Percentiles rank a stretch among this genome's conserved stretches.
phyloP scores from a whole-genome alignment of 2,888 invertebrate genomes.

The Lycia hirtaria region DNA sequence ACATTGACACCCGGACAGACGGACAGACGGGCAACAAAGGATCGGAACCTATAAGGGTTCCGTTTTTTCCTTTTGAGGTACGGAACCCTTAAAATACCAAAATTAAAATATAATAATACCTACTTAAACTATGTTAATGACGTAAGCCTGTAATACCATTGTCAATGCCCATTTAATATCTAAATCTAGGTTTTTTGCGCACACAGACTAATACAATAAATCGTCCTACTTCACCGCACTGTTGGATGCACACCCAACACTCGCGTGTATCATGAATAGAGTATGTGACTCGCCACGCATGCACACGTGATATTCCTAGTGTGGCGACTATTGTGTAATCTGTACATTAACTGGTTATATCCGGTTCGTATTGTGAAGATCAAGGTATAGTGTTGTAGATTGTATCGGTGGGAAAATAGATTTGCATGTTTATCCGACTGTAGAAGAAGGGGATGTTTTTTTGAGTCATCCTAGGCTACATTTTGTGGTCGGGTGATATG shows the following conservation, averaged over 20 bases:
- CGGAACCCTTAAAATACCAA: too few relatives aligned
- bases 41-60: not conserved
- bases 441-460: too few relatives aligned
- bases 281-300: slow-evolving; percentile 12
- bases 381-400: slow-evolving; percentile 4
- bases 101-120: too few relatives aligned
- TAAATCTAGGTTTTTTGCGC: not conserved
- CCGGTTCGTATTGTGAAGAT: slow-evolving; percentile 18
- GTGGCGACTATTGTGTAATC: slow-evolving; percentile 1
- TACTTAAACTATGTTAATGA: too few relatives aligned
- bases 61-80: too few relatives aligned
- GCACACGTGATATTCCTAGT: slow-evolving; percentile 8
- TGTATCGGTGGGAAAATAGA: not conserved
- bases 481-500: too few relatives aligned
- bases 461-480: too few relatives aligned
- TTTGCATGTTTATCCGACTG: slow-evolving; percentile 4
- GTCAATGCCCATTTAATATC: not conserved
- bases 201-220: not conserved
- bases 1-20: too few relatives aligned
- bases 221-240: not conserved
- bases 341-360: slow-evolving; percentile 9
- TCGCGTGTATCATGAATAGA: slow-evolving; percentile 3
- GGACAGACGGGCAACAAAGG: too few relatives aligned
- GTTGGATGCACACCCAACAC: not conserved
- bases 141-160: too few relatives aligned